Base-by-base conservation (phyloP, 2,113 vertebrate genomes). In the Dascyllus trimaculatus region DNA sequence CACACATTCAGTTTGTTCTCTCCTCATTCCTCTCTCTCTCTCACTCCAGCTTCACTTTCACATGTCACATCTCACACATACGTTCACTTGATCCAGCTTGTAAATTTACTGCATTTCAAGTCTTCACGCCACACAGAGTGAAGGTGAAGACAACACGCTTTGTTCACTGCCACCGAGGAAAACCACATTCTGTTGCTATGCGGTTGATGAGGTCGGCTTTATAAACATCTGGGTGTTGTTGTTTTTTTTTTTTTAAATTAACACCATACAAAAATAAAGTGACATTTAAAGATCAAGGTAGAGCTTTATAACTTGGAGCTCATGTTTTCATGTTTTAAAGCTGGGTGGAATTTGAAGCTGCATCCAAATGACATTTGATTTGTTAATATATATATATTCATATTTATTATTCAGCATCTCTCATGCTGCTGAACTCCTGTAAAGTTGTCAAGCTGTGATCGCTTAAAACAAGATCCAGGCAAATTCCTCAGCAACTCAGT, bases 231-330 rank as follows among this genome's bases (percentile, higher is more conserved):
- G 43, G 26, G 17, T 21, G 14, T 18, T 43, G 25, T 40, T 4
- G 2, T 2, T 59, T 53, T 24, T 4, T 59, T 48, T 29, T 24
- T 32, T 25, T 51, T 26, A 19, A 8, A 71, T 71, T 11, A 70
- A 82, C 58, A 73, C 24, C 21, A 19, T 85, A 82, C 24, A 79
- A 78, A 88, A 83, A 64, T 82, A 70, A 89, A 82, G 63, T 60
- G 29, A 40, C 63, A 48, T 78, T 85, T 53, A 73, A 61, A 58
- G 51, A 45, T 57, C 17, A 11, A 35, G 61, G 52, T 10, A 18
- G 40, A 60, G 56, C 21, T 9, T 18, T n/a, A 46, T 32, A 29
- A 54, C 68, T 67, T 67, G 25, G 38, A 69, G 35, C 52, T 71
- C 61, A 3, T 18, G 35, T 45, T 57, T 62, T 62, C 17, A 62